Evolutionary conservation across 2,888 invertebrate genomes (phyloP).

Genomic region (Trachelus stipa): DNA sequence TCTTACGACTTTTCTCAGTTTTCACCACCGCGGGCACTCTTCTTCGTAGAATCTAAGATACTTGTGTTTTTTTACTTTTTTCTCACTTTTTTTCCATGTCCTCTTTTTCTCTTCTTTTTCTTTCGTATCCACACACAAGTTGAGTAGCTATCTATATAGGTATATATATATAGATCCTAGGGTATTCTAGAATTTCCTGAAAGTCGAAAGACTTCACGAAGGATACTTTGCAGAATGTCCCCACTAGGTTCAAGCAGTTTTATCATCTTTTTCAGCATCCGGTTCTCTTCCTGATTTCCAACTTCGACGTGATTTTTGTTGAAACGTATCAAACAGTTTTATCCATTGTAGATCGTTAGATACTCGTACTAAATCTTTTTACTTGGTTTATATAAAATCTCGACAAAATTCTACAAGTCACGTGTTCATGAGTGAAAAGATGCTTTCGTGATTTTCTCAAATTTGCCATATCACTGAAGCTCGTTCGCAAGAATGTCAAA

Average conservation of each 20-base stretch:
- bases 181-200: background rate
- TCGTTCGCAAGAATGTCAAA: background rate
- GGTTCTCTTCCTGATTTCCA: background rate
- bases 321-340: background rate
- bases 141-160: background rate
- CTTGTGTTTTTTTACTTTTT: background rate
- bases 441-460: background rate
- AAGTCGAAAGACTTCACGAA: background rate
- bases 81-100: background rate
- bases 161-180: background rate
- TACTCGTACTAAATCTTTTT: background rate
- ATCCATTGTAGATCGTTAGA: background rate
- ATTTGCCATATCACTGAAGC: background rate
- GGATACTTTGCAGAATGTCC: background rate
- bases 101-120: background rate
- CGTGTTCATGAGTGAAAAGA: background rate
- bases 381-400: background rate
- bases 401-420: background rate
- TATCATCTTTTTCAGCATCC: background rate
- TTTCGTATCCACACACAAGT: background rate
- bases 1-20: background rate
- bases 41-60: background rate
- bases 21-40: background rate
- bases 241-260: background rate
- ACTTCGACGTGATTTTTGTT: background rate